Conservation (phyloP, 2,797 vertebrate genomes). For the Notolepis coatsorum region DNA sequence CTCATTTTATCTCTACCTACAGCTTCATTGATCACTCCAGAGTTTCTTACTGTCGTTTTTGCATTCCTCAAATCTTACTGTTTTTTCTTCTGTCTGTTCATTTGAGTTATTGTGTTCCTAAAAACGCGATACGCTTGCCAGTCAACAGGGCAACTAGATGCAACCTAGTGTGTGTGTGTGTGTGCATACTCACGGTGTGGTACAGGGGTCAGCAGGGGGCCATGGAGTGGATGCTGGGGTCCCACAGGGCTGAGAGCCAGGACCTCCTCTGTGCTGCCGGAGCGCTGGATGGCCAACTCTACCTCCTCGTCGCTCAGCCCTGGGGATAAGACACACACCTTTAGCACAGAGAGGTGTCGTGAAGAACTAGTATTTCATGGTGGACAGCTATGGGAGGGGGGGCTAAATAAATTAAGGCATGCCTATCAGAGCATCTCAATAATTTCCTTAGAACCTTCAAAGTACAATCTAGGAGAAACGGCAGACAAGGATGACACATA, state of each 20-base stretch:
- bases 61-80: no score
- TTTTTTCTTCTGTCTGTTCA: no score
- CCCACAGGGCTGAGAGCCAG: conserved; percentile 73
- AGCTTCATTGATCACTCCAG: no score
- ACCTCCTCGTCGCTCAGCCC: conserved; percentile 96
- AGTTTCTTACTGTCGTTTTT: no score
- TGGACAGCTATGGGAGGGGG: conserved; percentile 33
- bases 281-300: conserved; percentile 95
- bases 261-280: conserved; percentile 86
- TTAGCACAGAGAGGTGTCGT: not conserved
- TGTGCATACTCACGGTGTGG: conserved; percentile 85
- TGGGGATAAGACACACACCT: conserved; percentile 69
- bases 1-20: no score
- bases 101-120: no score
- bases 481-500: conserved; percentile 39
- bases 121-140: no score
- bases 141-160: not conserved
- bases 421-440: conserved; percentile 58
- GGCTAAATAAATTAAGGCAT: conserved; percentile 57
- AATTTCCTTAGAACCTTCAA: conserved; percentile 69
- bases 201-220: conserved; percentile 75
- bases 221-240: conserved; percentile 72
- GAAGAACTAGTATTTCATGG: no score
- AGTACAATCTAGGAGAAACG: conserved; percentile 66
- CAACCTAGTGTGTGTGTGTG: not conserved